A percentile compares a stretch with the other conserved stretches of the same genome.
Evolutionary conservation across 1,140 invertebrate genomes (phyloP).

Genomic region (Neodiprion virginianus): DNA sequence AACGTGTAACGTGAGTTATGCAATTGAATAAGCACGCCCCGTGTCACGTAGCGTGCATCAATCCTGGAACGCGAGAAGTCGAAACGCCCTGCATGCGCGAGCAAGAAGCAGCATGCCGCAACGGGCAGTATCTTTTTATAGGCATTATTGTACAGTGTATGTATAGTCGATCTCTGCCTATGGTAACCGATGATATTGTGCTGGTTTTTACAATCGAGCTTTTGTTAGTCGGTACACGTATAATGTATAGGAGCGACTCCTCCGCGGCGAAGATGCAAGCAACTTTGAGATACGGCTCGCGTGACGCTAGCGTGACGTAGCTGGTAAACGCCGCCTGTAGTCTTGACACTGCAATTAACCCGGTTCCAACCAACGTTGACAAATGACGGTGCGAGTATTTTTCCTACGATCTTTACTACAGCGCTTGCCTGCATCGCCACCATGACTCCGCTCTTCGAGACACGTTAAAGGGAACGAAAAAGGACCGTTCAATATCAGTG

Average conservation of each 20-base stretch:
- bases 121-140: too few species aligned
- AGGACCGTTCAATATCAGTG: too few species aligned
- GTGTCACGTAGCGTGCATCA: constrained; percentile 8
- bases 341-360: neutral
- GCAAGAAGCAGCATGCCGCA: neutral
- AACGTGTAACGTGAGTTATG: constrained; percentile 22
- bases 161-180: neutral
- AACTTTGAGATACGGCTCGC: neutral
- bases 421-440: too few species aligned
- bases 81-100: neutral
- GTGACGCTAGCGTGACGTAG: neutral
- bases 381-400: constrained; percentile 3
- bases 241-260: neutral
- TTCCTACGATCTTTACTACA: neutral
- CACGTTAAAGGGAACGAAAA: too few species aligned
- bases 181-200: neutral
- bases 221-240: neutral
- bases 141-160: too few species aligned
- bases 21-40: constrained; percentile 7
- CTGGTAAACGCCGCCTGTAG: neutral
- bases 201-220: neutral
- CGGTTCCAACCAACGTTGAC: constrained; percentile 3
- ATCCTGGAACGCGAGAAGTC: neutral
- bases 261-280: neutral
- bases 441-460: too few species aligned